A percentile compares a stretch with the other conserved stretches of the same genome.
Conservation (phyloP, 2,797 vertebrate genomes). For the Sebastolobus altivelis region DNA sequence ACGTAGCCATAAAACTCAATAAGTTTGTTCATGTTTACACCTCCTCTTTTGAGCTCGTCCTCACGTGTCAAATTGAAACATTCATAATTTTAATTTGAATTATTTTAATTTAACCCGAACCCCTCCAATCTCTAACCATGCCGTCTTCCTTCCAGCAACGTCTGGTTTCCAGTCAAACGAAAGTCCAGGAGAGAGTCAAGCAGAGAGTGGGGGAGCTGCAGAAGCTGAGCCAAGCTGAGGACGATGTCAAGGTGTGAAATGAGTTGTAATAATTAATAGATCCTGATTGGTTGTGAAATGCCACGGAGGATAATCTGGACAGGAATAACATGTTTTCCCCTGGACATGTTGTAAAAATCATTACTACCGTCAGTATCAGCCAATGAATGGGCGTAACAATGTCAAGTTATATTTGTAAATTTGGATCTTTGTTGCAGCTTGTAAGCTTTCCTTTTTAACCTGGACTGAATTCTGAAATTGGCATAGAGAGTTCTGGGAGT, state of each 20-base stretch:
- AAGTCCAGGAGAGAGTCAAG: slow-evolving; percentile 1
- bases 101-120: not conserved
- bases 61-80: not conserved
- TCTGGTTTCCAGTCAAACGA: not conserved
- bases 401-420: not conserved
- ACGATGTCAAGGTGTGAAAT: slow-evolving; percentile 17
- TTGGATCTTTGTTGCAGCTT: not conserved
- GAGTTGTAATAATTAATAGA: not conserved
- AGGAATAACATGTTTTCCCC: not conserved
- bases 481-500: not conserved
- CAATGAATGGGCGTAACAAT: not conserved
- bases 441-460: not conserved
- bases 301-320: not conserved
- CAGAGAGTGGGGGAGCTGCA: slow-evolving; percentile 21
- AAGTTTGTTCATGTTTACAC: not conserved
- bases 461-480: not conserved
- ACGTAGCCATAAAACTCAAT: not conserved
- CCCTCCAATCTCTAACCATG: not conserved
- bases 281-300: not conserved
- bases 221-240: not conserved
- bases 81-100: not conserved
- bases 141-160: slow-evolving; percentile 21
- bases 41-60: not conserved
- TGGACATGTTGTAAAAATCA: not conserved
- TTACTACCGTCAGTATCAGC: not conserved